A percentile compares a stretch with the other conserved stretches of the same genome.
Conservation (phyloP, 2,797 vertebrate species). For the Anolis apletophallus region DNA sequence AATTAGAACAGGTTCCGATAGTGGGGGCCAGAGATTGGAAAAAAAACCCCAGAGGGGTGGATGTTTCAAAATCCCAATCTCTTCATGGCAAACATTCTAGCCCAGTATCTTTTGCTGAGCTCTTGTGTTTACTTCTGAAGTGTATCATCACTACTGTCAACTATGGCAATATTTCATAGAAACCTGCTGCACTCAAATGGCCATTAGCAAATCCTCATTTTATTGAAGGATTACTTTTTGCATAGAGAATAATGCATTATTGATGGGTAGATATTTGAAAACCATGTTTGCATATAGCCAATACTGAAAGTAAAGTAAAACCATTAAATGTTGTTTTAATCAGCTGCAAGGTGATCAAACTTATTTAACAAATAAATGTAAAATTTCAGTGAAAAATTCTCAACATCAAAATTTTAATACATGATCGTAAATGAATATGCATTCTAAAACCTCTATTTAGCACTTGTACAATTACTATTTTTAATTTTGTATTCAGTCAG, state of each 20-base stretch:
- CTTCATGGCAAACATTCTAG: not conserved
- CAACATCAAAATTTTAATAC: not conserved
- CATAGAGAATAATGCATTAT: not conserved
- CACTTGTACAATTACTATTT: not conserved
- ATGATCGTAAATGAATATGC: not conserved
- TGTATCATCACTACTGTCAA: not conserved
- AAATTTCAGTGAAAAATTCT: not conserved
- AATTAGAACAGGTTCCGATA: not conserved
- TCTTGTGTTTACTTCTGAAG: not conserved
- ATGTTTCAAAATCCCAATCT: not conserved
- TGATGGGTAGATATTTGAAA: not conserved
- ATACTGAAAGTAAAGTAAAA: not conserved
- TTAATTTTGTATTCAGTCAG: not conserved
- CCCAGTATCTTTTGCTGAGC: not conserved
- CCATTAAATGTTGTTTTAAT: not conserved
- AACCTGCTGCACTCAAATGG: not conserved
- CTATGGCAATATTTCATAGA: not conserved
- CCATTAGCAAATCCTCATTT: not conserved
- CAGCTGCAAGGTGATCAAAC: not conserved
- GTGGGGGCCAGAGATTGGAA: not conserved
- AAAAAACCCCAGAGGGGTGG: not conserved
- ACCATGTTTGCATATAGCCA: not conserved
- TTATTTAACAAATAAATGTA: not conserved
- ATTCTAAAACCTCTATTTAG: not conserved
- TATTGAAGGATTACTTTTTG: not conserved